Evolutionary conservation across 2,797 vertebrate species (phyloP), one percentile per base, ranked within the genome.

Genomic region (Trematocara caparti): DNA sequence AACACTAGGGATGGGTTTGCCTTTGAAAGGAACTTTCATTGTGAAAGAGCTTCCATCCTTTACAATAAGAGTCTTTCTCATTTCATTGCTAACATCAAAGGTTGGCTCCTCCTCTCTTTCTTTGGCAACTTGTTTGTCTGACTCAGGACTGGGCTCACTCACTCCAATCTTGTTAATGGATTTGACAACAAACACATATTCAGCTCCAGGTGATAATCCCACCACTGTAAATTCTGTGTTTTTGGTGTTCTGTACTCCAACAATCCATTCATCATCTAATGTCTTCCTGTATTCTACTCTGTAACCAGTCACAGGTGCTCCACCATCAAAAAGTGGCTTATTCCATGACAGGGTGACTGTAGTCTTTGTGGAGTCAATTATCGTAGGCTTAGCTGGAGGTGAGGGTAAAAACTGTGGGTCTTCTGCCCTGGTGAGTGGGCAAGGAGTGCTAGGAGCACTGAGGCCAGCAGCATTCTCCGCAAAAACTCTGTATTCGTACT

Each of bases 21-120:
- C 98, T 94, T 94, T 97, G 95, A 98, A 99, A 86, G 98, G 97
- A 74, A 99, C 96, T 47, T 95, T 97, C 94, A 99, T 96, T 62
- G 98, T 99, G 92, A 99, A 99, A 1, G 98, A 99, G 87, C 96
- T 96, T 32, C 98, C 98, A 53, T 99, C 98, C 91, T 97, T 99
- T 69, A 99, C 97, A 92, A 97, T 96, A 84, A 99, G 93, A 76
- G 98, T 99, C 92, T 99, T 99, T 73, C 97, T 96, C 99, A 99
- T 98, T 76, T 99, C 98, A 94, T 97, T 99, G 91, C 98, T 97
- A 86, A 99, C 96, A n/a, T 99, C 97, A 95, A 99, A 99, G 66
- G 96, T 86, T 73, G 99, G 99, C 89, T 99, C 98, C 88, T 99
- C 99, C 93, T 98, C 98, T 95, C 96, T 97, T 92, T 99, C 98